phyloP scores from a whole-genome alignment of 2,797 vertebrate genomes.

The Macropus fuliginosus region DNA sequence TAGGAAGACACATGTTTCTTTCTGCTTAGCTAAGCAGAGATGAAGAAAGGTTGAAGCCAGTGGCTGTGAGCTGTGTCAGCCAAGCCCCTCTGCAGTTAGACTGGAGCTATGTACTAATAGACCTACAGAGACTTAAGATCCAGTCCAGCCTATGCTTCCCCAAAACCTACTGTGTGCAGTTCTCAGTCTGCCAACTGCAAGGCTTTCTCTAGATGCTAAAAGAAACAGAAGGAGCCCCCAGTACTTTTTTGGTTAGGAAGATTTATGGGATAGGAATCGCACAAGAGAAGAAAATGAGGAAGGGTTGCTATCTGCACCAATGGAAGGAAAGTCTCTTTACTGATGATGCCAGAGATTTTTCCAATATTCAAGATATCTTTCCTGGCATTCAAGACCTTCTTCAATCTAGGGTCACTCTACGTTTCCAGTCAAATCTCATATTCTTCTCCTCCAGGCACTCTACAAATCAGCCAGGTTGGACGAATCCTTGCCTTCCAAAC shows the following conservation, averaged over 20 bases:
- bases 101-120: not conserved
- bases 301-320: not conserved
- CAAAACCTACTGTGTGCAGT: not conserved
- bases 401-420: not conserved
- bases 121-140: not conserved
- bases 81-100: not conserved
- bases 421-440: not conserved
- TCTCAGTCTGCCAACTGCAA: not conserved
- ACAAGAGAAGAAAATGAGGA: not conserved
- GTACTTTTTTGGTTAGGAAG: not conserved
- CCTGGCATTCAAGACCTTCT: not conserved
- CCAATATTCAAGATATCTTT: not conserved
- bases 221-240: not conserved
- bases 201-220: not conserved
- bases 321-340: not conserved
- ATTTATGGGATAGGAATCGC: not conserved
- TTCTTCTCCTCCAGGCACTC: not conserved
- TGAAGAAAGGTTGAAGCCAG: not conserved
- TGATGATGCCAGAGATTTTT: not conserved
- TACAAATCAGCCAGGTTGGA: not conserved
- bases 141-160: not conserved
- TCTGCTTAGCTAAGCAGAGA: not conserved
- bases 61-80: not conserved
- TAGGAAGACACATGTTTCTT: not conserved
- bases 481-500: not conserved